Evolutionary conservation across 2,888 invertebrate species (phyloP), one percentile per base, ranked within the genome.

Genomic region (Eudasyphora cyanicolor): DNA sequence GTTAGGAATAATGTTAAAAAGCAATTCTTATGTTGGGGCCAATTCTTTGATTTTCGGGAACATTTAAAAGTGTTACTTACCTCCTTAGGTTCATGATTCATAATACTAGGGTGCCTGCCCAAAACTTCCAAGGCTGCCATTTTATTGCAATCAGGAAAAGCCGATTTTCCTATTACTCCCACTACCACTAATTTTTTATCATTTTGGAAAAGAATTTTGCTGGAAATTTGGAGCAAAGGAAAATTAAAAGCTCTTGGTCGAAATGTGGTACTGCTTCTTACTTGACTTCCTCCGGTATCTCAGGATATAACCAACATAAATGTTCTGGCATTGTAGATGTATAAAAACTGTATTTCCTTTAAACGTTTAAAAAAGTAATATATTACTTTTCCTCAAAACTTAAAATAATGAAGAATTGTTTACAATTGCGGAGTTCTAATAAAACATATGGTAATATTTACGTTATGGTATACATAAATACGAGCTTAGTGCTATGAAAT

Each of bases 131-230:
- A 87, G 0, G 89, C 90, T 12, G 87, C 86, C 91, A 92, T 91
- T 86, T 92, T 92, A 86, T 92, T 92, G 49, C 91, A 90, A 77
- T 90, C 89, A 0, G 86, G 81, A 51, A 88, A 87, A 0, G 88
- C 87, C 0, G 92, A 92, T 79, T 91, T 92, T 0, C 92, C 92
- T 67, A 92, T 90, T 6, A 92, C 88, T 35, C 92, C 92, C 5
- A 92, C 89, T 27, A 92, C 85, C 3, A 92, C 89, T 4, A 91
- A 67, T 21, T 88, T 88, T 70, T 87, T 87, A 21, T 89, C 89
- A 76, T 88, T 88, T 42, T 87, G 86, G 24, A 88, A 85, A 4
- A 91, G 78, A 1, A 87, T 42, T 51, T 88, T 88, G 57, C 90
- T 91, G 32, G 80, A 14, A 67, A 19, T 57, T 19, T n/a, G n/a